Conservation (phyloP, 2,888 invertebrate genomes). For the Eristalis tenax region DNA sequence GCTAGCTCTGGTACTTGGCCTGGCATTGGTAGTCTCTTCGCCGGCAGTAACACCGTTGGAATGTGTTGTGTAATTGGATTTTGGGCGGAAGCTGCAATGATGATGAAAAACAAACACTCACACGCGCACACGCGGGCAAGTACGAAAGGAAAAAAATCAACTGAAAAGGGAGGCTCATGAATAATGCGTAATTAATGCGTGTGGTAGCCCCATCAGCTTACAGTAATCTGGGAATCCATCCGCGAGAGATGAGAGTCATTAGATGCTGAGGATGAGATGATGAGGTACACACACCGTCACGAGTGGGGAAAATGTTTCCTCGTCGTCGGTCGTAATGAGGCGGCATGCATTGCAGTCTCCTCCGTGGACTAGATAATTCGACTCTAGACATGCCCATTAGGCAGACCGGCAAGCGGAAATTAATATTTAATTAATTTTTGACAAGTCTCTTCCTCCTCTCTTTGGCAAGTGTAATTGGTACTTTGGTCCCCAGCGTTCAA, state of each 20-base stretch:
- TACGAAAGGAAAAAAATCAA: neutral
- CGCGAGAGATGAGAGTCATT: conserved; percentile 8
- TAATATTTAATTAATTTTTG: neutral
- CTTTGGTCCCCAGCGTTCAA: too few relatives aligned
- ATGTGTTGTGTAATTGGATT: conserved; percentile 60
- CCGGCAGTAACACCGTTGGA: conserved; percentile 12
- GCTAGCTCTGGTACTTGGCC: conserved; percentile 20
- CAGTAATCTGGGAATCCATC: neutral
- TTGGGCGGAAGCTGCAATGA: conserved; percentile 58
- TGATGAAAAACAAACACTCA: conserved; percentile 7
- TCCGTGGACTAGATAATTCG: conserved; percentile 3
- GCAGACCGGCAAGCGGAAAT: neutral
- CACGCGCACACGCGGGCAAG: neutral
- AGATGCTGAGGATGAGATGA: conserved; percentile 9
- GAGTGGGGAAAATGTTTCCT: conserved; percentile 33
- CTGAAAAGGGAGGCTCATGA: conserved; percentile 14
- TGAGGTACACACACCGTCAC: neutral
- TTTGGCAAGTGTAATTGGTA: too few relatives aligned
- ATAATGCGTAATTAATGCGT: conserved; percentile 69
- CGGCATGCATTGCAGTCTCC: neutral
- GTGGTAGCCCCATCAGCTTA: conserved; percentile 15
- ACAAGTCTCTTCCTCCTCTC: neutral
- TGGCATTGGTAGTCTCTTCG: conserved; percentile 40
- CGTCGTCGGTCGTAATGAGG: conserved; percentile 27
- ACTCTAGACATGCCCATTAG: neutral